Base-by-base conservation (phyloP, 2,888 invertebrate genomes). In the Octonoba sinensis region DNA sequence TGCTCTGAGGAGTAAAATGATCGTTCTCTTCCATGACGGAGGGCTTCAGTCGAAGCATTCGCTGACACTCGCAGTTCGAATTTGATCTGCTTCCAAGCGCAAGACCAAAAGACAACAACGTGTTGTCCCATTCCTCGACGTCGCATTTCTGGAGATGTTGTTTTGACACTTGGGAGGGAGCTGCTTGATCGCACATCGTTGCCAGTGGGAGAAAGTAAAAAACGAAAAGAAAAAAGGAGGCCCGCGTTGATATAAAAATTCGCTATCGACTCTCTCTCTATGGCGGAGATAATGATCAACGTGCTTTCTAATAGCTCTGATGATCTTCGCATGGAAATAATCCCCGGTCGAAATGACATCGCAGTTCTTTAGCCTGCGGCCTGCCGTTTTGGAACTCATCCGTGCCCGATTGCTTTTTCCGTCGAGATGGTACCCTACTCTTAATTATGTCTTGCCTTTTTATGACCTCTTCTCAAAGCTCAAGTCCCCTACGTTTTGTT, bases 281-380 rank as follows among this genome's bases (percentile, higher is more conserved):
- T 71, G 59, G 62, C 60, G 44, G 16, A 44, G 62, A 62, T 62
- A 62, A 72, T 62, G 60, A 72, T 62, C 24, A 22, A 16, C 62
- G 13, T 62, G 72, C 72, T 72, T 72, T 15, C 24, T 72, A 72
- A 72, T 62, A 62, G 44, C 62, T 3, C 20, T 62, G 62, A 72
- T 72, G 72, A 51, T 72, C 27, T 72, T 72, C 72, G 22, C 72
- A 62, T 62, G 72, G 62, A 72, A 64, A 72, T 72, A 72, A 72
- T 72, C 70, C 36, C 59, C 36, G 56, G 18, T 22, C 47, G 59
- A 71, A 71, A 71, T 71, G 47, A 18, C 70, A 71, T 60, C 59
- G 59, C 44, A 59, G 47, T 70, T 69, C 36, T 36, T 36, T 44
- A 51, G 56, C 47, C 70, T 18, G 59, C 16, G 24, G 70, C 59